Conservation (phyloP, 1,140 invertebrate genomes). For the Bombus pyrosoma region DNA sequence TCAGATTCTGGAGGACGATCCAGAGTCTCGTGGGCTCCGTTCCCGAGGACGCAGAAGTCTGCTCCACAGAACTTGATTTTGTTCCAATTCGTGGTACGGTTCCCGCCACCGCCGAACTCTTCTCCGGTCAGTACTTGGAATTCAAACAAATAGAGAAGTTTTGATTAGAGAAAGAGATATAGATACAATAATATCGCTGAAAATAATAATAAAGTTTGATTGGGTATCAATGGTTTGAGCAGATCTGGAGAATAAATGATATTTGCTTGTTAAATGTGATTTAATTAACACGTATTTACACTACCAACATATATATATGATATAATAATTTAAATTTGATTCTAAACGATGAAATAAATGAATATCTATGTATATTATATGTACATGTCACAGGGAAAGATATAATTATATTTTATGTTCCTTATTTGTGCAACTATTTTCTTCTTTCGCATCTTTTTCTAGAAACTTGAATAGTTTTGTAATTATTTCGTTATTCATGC, state of each 20-base stretch:
- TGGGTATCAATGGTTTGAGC: no score
- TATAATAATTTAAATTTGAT: no score
- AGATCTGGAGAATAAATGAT: no score
- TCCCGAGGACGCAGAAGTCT: conserved; percentile 90
- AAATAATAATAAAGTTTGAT: not conserved
- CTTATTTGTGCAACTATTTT: not conserved
- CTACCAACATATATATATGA: no score
- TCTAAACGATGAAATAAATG: no score
- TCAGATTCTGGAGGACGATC: conserved; percentile 90
- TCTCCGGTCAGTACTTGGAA: conserved; percentile 89
- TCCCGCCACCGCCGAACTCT: conserved; percentile 83
- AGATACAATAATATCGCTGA: not conserved
- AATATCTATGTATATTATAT: not conserved
- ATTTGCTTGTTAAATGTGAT: no score
- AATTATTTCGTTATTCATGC: not conserved
- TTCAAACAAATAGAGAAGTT: conserved; percentile 44
- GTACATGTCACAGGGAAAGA: no score
- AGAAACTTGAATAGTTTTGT: not conserved
- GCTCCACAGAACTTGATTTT: conserved; percentile 89
- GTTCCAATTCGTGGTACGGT: conserved; percentile 80
- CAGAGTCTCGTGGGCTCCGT: conserved; percentile 87
- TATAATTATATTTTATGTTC: not conserved
- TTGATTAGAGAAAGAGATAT: not conserved
- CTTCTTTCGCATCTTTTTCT: not conserved
- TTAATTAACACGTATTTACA: no score